These are phyloP conservation scores for Oenanthe oenanthe DNA, from an alignment of 2,113 vertebrate genomes.

Conservation along the genomic window DNA sequence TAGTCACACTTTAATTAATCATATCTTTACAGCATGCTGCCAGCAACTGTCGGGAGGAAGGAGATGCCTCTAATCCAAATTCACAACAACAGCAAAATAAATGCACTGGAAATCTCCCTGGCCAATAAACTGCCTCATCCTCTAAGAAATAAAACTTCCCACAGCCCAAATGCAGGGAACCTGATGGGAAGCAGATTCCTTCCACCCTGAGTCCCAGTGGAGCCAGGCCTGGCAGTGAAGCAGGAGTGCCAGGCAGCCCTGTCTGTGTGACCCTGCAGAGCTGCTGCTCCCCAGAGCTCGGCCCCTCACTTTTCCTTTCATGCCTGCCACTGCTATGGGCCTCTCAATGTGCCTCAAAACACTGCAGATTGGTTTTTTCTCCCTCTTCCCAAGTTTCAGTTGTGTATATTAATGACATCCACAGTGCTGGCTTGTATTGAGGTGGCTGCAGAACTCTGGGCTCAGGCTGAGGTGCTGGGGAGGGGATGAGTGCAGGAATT, in stretches of 20 bases:
- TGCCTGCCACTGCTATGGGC: not conserved
- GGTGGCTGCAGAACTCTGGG: not conserved
- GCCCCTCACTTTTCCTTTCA: not conserved
- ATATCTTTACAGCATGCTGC: slow-evolving; percentile 29
- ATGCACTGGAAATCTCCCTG: not conserved
- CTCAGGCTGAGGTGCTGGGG: not conserved
- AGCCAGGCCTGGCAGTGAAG: accelerated
- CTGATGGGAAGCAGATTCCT: not conserved
- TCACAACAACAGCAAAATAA: slow-evolving; percentile 13
- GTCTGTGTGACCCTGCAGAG: not conserved
- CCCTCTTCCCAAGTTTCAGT: not conserved
- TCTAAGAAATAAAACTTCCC: not conserved
- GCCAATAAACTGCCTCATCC: not conserved
- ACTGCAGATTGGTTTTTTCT: not conserved
- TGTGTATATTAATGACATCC: slow-evolving; percentile 12
- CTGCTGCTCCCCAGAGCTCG: not conserved
- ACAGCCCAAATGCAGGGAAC: not conserved
- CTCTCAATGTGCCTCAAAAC: not conserved
- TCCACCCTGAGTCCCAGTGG: not conserved
- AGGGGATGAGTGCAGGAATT: not conserved
- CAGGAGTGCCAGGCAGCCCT: not conserved
- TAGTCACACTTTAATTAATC: slow-evolving; percentile 57
- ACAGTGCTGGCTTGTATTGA: not conserved
- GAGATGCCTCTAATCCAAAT: slow-evolving; percentile 43
- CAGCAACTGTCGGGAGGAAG: slow-evolving; percentile 24